Evolutionary conservation across 2,888 invertebrate species (phyloP).

Genomic region (Diplolepis rosae): DNA sequence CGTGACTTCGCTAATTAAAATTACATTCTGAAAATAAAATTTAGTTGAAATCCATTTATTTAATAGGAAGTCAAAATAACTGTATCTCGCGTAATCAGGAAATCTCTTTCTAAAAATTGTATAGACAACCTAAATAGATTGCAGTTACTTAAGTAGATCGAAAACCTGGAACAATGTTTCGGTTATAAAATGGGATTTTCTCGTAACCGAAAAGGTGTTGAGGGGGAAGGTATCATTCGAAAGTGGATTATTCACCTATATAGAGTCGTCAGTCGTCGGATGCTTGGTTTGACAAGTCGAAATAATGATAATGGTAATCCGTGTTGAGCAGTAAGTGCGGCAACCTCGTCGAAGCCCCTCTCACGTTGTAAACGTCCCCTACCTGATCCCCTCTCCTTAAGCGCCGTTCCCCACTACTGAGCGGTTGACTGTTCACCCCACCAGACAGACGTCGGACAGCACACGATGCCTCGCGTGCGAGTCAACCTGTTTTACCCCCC

Average conservation of each 20-base stretch:
- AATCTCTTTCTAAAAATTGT: too few relatives aligned
- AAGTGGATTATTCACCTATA: not conserved
- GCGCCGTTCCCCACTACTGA: constrained; percentile 30
- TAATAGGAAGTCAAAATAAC: too few relatives aligned
- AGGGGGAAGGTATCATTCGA: not conserved
- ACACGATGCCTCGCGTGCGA: constrained; percentile 66
- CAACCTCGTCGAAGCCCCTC: constrained; percentile 59
- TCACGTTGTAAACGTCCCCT: constrained; percentile 39
- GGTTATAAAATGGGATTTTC: not conserved
- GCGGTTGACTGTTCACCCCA: constrained; percentile 35
- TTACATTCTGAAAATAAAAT: too few relatives aligned
- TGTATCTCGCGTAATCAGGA: too few relatives aligned
- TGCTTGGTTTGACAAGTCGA: constrained; percentile 42
- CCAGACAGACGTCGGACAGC: constrained; percentile 50
- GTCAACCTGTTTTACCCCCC: constrained; percentile 68
- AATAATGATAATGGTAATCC: constrained; percentile 69
- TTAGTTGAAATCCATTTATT: too few relatives aligned
- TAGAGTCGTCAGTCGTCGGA: not conserved
- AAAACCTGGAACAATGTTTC: too few relatives aligned
- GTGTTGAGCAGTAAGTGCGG: constrained; percentile 66
- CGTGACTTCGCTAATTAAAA: too few relatives aligned
- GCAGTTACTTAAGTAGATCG: too few relatives aligned
- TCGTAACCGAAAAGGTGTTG: not conserved
- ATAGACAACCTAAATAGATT: too few relatives aligned
- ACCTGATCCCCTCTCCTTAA: constrained; percentile 35